Evolutionary conservation across 2,888 invertebrate genomes (phyloP), one percentile per base, ranked within the genome.

Genomic region (Troglohyphantes excavatus): DNA sequence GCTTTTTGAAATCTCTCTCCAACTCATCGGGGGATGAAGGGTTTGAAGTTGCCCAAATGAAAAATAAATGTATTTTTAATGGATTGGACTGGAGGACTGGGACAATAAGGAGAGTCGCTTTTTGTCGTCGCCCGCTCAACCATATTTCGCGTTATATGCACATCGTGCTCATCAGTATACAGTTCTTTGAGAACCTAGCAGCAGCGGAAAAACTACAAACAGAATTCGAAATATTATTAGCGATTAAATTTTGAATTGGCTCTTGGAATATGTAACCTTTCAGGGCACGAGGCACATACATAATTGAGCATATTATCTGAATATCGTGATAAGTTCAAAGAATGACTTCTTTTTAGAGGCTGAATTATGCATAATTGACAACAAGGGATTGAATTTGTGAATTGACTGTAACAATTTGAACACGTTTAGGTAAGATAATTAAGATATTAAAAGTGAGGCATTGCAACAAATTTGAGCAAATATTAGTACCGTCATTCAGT

Each of bases 31-130:
- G 46, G 29, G 23, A 46, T 23, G 79, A 26, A 46, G 67, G 46
- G 63, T 67, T 67, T 26, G 63, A 63, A 83, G 39, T 29, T 75
- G 43, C 33, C 67, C 75, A 70, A 73, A 85, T 85, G 76, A 85
- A 85, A 85, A 85, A 85, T 85, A 85, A 85, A 76, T 85, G 76
- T 19, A 85, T 67, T 76, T 85, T 85, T 85, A 85, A 85, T 85
- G 85, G 75, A 67, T 84, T 73, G 67, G 63, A 73, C 73, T 65
- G 21, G 6, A 73, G 39, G 53, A n/a, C 79, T 59, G n/a, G 17
- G 19, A 63, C 63, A 43, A 43, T 65, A 21, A 78, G 27, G 19
- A n/a, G 26, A 23, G 53, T 21, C 75, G 59, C 29, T 75, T 75
- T 75, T 75, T 72, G 53, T n/a, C 27, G 2, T n/a, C n/a, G n/a